Conservation (phyloP, 2,797 vertebrate species). For the Platyrinchus mystaceus region DNA sequence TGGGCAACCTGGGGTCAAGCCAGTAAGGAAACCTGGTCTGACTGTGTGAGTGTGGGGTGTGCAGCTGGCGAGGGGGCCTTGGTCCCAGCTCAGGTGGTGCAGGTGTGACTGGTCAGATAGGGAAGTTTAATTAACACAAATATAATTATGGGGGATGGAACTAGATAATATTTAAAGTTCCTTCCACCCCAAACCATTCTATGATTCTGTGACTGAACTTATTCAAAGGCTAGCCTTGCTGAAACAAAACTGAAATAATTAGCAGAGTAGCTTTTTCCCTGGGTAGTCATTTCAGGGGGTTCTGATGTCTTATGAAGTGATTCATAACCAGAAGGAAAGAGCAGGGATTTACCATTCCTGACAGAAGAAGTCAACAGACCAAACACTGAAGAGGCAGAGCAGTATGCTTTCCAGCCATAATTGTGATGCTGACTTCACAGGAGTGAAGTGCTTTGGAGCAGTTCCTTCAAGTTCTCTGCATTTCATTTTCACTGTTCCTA, state of each 20-base stretch:
- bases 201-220: not conserved
- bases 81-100: not conserved
- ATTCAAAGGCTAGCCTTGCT: not conserved
- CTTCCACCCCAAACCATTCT: not conserved
- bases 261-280: not conserved
- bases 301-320: not conserved
- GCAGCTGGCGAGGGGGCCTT: not conserved
- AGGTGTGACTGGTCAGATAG: fast-evolving
- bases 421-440: not conserved
- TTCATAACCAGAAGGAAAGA: not conserved
- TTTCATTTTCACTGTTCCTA: not conserved
- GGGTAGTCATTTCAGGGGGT: not conserved
- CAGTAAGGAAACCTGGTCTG: fast-evolving
- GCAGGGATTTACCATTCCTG: not conserved
- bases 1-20: too few species aligned
- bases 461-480: not conserved
- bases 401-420: not conserved
- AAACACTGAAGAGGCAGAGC: not conserved
- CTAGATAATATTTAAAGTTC: not conserved
- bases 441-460: not conserved
- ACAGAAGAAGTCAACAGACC: not conserved
- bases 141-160: not conserved
- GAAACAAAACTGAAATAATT: not conserved
- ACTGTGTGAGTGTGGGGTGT: fast-evolving
- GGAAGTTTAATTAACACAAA: not conserved